Evolutionary conservation across 2,888 invertebrate species (phyloP).

Genomic region (Lissonota sp.): DNA sequence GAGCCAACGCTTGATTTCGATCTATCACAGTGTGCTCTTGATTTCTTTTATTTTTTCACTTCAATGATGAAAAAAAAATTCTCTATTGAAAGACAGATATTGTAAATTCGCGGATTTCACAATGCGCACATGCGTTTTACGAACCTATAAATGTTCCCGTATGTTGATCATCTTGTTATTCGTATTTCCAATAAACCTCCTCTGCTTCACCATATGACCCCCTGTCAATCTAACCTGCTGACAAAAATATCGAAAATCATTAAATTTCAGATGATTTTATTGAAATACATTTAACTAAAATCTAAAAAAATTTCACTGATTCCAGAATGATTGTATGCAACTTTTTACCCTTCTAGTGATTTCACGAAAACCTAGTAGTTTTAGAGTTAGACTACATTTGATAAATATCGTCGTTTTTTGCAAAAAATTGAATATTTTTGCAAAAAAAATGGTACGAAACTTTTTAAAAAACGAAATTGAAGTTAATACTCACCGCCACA

Average conservation of each 20-base stretch:
- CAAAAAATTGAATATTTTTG: no score
- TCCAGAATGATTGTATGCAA: no score
- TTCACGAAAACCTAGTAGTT: no score
- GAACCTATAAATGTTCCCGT: slow-evolving; percentile 74
- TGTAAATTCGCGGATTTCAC: slow-evolving; percentile 32
- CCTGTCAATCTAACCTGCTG: slow-evolving; percentile 77
- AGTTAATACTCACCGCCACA: no score
- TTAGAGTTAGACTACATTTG: no score
- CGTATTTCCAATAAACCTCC: slow-evolving; percentile 80
- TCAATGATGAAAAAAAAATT: slow-evolving; percentile 40
- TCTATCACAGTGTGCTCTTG: slow-evolving; percentile 10
- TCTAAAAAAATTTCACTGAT: no score
- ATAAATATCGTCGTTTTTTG: no score
- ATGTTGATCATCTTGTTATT: slow-evolving; percentile 82
- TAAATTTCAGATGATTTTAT: slow-evolving; percentile 1
- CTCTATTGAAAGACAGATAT: slow-evolving; percentile 34
- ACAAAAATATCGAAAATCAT: slow-evolving; percentile 43
- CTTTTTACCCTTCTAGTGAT: no score
- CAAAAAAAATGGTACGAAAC: no score
- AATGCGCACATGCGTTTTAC: slow-evolving; percentile 18
- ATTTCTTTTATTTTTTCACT: slow-evolving; percentile 39
- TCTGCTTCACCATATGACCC: slow-evolving; percentile 81
- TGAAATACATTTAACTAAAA: no score
- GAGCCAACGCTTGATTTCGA: slow-evolving; percentile 24
- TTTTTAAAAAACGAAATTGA: no score